Conservation (phyloP, 1,140 invertebrate genomes). For the Drosophila sproati region DNA sequence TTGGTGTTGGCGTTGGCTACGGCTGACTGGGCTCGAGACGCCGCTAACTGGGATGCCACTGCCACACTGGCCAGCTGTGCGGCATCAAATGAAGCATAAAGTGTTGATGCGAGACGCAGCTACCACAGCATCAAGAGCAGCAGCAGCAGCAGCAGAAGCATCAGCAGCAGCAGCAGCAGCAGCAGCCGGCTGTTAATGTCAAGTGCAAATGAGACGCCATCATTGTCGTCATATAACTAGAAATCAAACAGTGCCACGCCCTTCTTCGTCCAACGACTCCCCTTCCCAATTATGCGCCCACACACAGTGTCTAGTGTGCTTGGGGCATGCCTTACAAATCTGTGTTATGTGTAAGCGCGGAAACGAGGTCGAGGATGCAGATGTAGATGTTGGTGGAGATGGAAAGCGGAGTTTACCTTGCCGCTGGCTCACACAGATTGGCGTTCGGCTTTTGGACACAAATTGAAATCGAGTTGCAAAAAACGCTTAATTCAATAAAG, state of each 20-base stretch:
- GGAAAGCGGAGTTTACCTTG: conserved; percentile 38
- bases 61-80: conserved; percentile 35
- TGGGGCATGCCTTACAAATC: not conserved
- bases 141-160: not conserved
- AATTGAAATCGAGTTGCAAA: conserved; percentile 68
- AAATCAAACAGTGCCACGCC: conserved; percentile 46
- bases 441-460: conserved; percentile 63
- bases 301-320: conserved; percentile 2
- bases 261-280: not conserved
- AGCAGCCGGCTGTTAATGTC: conserved; percentile 60
- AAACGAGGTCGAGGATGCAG: not conserved
- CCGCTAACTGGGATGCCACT: conserved; percentile 5
- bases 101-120: conserved; percentile 66
- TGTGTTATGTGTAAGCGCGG: not conserved
- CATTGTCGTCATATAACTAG: conserved; percentile 31
- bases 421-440: conserved; percentile 45
- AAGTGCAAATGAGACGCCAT: conserved; percentile 64
- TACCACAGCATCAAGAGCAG: conserved; percentile 26
- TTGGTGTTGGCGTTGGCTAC: conserved; percentile 20
- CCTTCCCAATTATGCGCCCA: not conserved
- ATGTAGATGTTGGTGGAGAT: not conserved
- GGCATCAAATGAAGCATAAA: conserved; percentile 73
- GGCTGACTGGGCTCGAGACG: conserved; percentile 34
- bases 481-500: conserved; percentile 70
- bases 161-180: not conserved